Percentiles rank a stretch among this genome's conserved stretches.
Conservation (phyloP, 2,797 vertebrate species). For the Microctenopoma steveboyesi region DNA sequence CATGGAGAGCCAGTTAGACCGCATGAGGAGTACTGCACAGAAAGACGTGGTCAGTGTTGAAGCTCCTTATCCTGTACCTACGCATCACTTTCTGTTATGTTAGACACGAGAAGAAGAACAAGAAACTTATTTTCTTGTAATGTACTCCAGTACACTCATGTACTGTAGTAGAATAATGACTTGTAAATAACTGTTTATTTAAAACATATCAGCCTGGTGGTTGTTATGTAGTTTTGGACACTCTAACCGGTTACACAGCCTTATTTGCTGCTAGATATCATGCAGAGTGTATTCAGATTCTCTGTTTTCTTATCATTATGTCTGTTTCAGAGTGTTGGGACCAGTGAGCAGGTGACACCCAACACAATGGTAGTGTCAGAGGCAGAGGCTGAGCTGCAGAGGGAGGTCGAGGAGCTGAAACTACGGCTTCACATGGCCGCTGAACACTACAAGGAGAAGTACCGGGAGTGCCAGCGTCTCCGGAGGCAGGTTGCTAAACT, state of each 20-base stretch:
- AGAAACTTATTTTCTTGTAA: too few species aligned
- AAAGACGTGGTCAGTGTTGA: slow-evolving; percentile 73
- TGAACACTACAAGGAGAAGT: slow-evolving; percentile 98
- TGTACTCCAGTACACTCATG: too few species aligned
- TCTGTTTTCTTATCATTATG: background rate
- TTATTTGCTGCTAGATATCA: too few species aligned
- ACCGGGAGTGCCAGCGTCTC: slow-evolving; percentile 95
- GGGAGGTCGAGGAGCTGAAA: slow-evolving; percentile 97
- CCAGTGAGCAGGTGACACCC: slow-evolving; percentile 53
- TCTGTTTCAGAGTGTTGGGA: slow-evolving; percentile 66
- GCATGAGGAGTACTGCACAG: slow-evolving; percentile 78
- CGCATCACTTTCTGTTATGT: background rate
- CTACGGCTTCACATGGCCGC: slow-evolving; percentile 98
- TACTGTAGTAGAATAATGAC: too few species aligned
- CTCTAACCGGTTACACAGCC: too few species aligned
- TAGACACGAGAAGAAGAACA: background rate
- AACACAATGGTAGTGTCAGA: slow-evolving; percentile 71
- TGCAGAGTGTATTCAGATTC: background rate
- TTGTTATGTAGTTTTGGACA: too few species aligned
- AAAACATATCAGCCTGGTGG: too few species aligned
- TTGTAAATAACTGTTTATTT: too few species aligned
- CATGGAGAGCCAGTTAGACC: slow-evolving; percentile 80
- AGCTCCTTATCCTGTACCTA: background rate
- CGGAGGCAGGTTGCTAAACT: slow-evolving; percentile 94
- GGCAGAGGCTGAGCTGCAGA: slow-evolving; percentile 92